Percentiles rank a stretch among this genome's conserved stretches.
These are phyloP conservation scores for Balanococcus diminutus DNA, from an alignment of 2,888 invertebrate species.

Conservation along the genomic window DNA sequence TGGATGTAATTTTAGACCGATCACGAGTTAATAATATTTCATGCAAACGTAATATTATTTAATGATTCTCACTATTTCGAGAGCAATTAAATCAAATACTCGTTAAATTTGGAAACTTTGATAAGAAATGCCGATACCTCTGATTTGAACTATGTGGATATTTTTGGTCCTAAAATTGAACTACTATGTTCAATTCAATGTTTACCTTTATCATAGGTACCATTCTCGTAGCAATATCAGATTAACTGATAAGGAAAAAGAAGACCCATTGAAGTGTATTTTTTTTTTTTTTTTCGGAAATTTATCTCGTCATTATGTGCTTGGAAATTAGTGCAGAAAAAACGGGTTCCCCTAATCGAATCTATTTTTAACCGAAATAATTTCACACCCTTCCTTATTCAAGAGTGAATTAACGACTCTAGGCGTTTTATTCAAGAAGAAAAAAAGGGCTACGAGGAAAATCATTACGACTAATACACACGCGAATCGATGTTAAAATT, in stretches of 20 bases:
- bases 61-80: background rate
- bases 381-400: background rate
- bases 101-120: background rate
- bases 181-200: background rate
- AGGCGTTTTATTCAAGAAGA: background rate
- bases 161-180: background rate
- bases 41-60: background rate
- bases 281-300: background rate
- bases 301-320: background rate
- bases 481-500: slow-evolving; percentile 15
- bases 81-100: background rate
- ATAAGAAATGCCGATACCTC: background rate
- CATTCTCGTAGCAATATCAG: background rate
- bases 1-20: background rate
- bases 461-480: background rate
- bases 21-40: background rate
- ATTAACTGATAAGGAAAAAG: background rate
- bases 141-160: background rate
- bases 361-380: background rate
- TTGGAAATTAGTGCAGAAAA: background rate
- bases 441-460: background rate
- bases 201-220: background rate
- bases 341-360: background rate
- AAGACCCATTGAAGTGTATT: background rate
- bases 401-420: background rate